Evolutionary conservation across 2,113 vertebrate species (phyloP).

Genomic region (Daphoenositta chrysoptera): DNA sequence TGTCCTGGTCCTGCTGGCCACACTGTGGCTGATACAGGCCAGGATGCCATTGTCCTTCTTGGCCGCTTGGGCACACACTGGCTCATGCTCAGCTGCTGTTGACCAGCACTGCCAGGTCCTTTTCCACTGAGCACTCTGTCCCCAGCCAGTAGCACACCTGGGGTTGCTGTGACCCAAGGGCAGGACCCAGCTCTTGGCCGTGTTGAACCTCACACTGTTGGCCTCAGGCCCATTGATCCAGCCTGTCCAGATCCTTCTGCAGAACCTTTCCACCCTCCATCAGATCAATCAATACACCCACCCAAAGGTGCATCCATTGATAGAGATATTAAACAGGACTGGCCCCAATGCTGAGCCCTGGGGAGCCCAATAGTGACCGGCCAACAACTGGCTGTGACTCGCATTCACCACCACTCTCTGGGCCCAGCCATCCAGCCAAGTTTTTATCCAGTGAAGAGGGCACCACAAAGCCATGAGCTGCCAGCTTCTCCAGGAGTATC

Average conservation of each 20-base stretch:
- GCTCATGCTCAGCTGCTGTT: not conserved
- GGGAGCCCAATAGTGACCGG: fast-evolving
- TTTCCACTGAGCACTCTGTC: not conserved
- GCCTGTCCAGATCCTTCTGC: not conserved
- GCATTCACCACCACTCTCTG: not conserved
- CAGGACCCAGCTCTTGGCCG: not conserved
- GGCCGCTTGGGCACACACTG: fast-evolving
- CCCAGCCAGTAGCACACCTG: not conserved
- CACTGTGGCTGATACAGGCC: not conserved
- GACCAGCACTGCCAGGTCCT: not conserved
- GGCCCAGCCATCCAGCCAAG: not conserved
- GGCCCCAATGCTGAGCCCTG: not conserved
- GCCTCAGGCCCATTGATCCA: not conserved
- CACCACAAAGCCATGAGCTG: not conserved
- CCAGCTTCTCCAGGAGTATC: not conserved
- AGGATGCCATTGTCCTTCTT: not conserved
- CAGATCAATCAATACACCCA: not conserved
- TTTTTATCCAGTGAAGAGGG: not conserved
- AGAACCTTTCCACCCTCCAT: not conserved
- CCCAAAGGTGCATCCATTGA: not conserved
- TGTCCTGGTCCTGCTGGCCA: not conserved
- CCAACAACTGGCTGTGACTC: not conserved
- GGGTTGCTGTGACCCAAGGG: not conserved
- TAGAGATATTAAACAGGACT: not conserved
- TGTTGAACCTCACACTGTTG: not conserved